Evolutionary conservation across 2,888 invertebrate genomes (phyloP).

Genomic region (Allygus modestus): DNA sequence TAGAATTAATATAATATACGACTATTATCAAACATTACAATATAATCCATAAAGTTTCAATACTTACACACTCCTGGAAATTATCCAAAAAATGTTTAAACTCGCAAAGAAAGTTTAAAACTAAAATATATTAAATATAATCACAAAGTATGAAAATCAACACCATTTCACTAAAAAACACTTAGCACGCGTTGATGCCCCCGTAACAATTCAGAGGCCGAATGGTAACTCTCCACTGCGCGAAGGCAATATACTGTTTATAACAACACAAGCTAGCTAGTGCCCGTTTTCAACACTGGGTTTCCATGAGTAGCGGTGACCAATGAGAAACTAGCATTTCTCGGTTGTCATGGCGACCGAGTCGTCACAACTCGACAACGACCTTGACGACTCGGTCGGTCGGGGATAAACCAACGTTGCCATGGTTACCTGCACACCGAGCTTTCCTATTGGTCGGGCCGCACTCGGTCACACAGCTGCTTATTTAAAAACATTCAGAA

Average conservation of each 20-base stretch:
- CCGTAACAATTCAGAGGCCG: neutral
- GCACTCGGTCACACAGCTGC: conserved; percentile 54
- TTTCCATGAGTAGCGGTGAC: conserved; percentile 39
- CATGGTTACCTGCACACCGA: conserved; percentile 25
- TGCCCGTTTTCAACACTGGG: conserved; percentile 30
- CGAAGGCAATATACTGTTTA: conserved; percentile 14
- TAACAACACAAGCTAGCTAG: conserved; percentile 7
- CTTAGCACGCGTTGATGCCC: neutral
- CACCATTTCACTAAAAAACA: conserved; percentile 15
- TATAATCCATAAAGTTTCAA: too few species aligned
- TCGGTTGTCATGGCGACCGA: conserved; percentile 62
- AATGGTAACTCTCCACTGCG: neutral
- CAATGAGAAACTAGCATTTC: conserved; percentile 59
- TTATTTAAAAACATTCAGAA: conserved; percentile 50
- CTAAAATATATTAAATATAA: too few species aligned
- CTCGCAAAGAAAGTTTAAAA: too few species aligned
- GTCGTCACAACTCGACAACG: conserved; percentile 49
- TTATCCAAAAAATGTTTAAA: too few species aligned
- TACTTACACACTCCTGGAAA: too few species aligned
- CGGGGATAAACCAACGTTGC: conserved; percentile 56
- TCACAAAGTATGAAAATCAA: neutral
- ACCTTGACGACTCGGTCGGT: conserved; percentile 56
- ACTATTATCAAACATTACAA: too few species aligned
- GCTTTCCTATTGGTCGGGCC: conserved; percentile 59
- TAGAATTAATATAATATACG: too few species aligned